Percentiles rank a stretch among this genome's conserved stretches.
Conservation (phyloP, 2,113 vertebrate genomes). For the Scopus umbretta region DNA sequence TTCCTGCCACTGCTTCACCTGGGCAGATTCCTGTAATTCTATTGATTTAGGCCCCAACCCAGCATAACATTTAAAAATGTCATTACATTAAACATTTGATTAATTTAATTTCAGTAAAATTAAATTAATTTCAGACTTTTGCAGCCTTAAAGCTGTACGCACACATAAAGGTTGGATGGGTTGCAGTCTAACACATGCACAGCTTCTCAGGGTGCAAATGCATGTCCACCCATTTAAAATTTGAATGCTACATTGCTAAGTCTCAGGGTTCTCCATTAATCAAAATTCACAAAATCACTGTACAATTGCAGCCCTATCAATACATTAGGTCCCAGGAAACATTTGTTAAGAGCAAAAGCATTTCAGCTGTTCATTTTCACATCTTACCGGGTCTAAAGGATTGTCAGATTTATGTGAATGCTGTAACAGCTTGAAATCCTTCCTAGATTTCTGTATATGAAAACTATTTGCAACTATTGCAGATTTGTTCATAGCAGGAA, state of each 20-base stretch:
- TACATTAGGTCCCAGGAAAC: neutral
- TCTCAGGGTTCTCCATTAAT: neutral
- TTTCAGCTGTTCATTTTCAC: neutral
- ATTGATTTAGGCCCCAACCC: neutral
- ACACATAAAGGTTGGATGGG: neutral
- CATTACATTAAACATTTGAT: neutral
- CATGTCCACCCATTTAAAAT: neutral
- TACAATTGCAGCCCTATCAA: neutral
- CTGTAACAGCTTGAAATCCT: neutral
- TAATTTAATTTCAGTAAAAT: constrained; percentile 3
- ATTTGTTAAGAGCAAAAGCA: neutral
- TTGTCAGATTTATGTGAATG: neutral
- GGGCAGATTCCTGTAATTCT: neutral
- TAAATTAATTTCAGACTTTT: neutral
- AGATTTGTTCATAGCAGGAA: neutral
- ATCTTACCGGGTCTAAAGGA: neutral
- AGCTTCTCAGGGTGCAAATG: neutral
- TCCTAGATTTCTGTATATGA: neutral
- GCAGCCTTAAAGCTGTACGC: neutral
- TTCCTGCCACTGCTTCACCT: neutral
- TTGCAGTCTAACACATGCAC: neutral
- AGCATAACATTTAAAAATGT: neutral
- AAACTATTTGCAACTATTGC: neutral
- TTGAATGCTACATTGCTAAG: neutral
- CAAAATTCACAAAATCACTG: neutral